These are phyloP conservation scores for Pollenia angustigena DNA, from an alignment of 2,888 invertebrate species.

Conservation along the genomic window DNA sequence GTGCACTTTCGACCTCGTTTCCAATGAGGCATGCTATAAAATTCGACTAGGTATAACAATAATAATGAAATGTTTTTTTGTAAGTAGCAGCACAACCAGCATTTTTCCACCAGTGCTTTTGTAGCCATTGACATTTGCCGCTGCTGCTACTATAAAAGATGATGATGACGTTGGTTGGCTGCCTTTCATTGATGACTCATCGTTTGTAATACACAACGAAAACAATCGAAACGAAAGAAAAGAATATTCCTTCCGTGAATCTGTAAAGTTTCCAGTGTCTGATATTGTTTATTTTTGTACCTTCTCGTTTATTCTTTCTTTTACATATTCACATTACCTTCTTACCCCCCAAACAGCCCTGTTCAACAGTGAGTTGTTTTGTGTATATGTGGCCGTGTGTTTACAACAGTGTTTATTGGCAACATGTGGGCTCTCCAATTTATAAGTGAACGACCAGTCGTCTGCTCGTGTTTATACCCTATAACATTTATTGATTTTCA, in stretches of 20 bases:
- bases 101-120: conserved; percentile 18
- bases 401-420: conserved; percentile 59
- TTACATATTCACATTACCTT: conserved; percentile 19
- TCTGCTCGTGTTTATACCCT: conserved; percentile 65
- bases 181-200: conserved; percentile 74
- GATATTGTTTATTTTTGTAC: conserved; percentile 63
- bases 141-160: conserved; percentile 24
- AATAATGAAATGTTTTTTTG: conserved; percentile 47
- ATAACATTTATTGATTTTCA: conserved; percentile 69
- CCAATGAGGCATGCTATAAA: conserved; percentile 68
- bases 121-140: conserved; percentile 4
- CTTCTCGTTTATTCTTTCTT: conserved; percentile 37
- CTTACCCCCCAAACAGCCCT: conserved; percentile 32
- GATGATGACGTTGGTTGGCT: conserved; percentile 75
- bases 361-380: not conserved
- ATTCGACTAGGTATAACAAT: conserved; percentile 18
- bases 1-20: conserved; percentile 77
- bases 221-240: conserved; percentile 10
- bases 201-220: conserved; percentile 45
- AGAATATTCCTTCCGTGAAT: conserved; percentile 66
- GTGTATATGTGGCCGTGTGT: not conserved
- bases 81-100: conserved; percentile 38
- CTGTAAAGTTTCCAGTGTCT: conserved; percentile 66
- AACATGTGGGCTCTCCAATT: conserved; percentile 68
- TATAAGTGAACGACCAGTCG: conserved; percentile 68